Evolutionary conservation across 2,888 invertebrate species (phyloP).

Genomic region (Drosophila putrida): DNA sequence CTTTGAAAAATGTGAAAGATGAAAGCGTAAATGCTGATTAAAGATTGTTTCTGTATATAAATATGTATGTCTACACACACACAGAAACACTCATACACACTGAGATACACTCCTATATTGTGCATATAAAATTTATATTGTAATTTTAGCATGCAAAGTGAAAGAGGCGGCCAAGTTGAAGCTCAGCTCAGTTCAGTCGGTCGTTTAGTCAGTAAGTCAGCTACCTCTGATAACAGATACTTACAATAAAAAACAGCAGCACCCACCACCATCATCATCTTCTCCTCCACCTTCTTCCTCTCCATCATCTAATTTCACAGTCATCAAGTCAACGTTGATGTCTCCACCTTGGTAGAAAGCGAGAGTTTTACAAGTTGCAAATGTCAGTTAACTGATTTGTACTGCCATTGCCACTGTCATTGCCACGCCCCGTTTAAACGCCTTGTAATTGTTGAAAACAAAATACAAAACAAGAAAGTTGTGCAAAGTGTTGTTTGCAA

Average conservation of each 20-base stretch:
- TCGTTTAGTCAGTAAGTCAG: constrained; percentile 67
- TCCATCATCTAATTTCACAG: constrained; percentile 67
- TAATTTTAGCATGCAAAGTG: constrained; percentile 77
- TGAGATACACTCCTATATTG: constrained; percentile 25
- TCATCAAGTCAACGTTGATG: constrained; percentile 63
- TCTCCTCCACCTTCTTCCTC: constrained; percentile 1
- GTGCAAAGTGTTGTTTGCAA: constrained; percentile 15
- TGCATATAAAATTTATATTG: constrained; percentile 73
- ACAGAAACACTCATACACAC: constrained; percentile 22
- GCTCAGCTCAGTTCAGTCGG: constrained; percentile 35
- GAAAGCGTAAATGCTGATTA: constrained; percentile 81
- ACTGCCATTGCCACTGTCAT: constrained; percentile 37
- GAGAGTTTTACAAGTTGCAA: constrained; percentile 72
- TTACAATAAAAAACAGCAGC: constrained; percentile 33
- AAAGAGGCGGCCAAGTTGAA: constrained; percentile 55
- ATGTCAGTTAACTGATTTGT: constrained; percentile 44
- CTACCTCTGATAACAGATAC: constrained; percentile 66
- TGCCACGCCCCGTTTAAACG: constrained; percentile 18
- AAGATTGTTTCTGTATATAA: constrained; percentile 77
- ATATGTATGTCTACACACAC: constrained; percentile 30
- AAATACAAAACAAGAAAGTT: constrained; percentile 36
- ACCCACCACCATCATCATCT: constrained; percentile 24
- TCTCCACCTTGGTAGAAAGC: constrained; percentile 60
- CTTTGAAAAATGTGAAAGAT: constrained; percentile 80
- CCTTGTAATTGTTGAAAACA: constrained; percentile 34